Evolutionary conservation across 2,113 vertebrate species (phyloP).

Genomic region (Poecile atricapillus): DNA sequence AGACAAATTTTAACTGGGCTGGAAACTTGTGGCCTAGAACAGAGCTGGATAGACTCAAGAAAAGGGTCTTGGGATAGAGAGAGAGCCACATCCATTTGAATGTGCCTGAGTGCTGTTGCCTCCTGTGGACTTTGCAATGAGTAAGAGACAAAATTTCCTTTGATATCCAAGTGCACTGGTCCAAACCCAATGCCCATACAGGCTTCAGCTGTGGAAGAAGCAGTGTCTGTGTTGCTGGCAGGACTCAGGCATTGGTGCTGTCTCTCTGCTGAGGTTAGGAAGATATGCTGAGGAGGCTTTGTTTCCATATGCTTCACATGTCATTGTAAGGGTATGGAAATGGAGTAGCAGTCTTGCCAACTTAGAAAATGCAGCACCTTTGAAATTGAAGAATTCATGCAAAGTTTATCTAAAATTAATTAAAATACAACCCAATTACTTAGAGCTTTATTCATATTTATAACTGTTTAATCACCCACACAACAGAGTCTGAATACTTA

Average conservation of each 20-base stretch:
- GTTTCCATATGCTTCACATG: background rate
- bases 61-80: background rate
- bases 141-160: background rate
- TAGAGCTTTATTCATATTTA: conserved; percentile 20
- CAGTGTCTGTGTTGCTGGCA: background rate
- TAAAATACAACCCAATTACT: conserved; percentile 2
- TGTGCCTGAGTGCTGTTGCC: background rate
- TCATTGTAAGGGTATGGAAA: background rate
- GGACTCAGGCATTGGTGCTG: background rate
- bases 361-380: background rate
- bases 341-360: background rate
- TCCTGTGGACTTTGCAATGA: background rate
- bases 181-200: background rate
- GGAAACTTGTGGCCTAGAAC: background rate
- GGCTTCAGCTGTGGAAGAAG: background rate
- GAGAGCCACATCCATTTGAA: background rate
- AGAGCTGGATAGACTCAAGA: background rate
- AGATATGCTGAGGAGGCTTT: background rate
- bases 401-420: conserved; percentile 33
- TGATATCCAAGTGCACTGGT: background rate
- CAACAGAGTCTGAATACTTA: conserved; percentile 1
- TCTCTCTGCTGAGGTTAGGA: background rate
- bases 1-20: background rate
- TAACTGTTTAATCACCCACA: conserved; percentile 1
- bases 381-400: background rate